Evolutionary conservation across 2,888 invertebrate genomes (phyloP).

Genomic region (Gastracanthus pulcherrimus): DNA sequence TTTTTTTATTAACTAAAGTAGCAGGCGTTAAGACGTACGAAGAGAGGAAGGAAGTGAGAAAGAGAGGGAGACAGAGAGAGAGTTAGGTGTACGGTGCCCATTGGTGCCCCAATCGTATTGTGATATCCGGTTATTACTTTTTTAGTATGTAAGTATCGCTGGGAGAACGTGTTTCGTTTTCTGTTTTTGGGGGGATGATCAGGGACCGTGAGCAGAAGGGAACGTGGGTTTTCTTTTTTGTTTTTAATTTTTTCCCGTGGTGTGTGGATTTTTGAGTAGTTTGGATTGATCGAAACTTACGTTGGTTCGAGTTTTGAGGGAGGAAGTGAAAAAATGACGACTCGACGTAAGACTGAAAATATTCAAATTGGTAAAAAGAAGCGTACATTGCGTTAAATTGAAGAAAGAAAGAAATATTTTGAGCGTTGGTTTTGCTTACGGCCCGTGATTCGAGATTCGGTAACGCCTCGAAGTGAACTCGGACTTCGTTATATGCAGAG

Average conservation of each 20-base stretch:
- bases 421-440: constrained; percentile 37
- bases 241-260: not conserved
- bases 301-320: not conserved
- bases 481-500: constrained; percentile 62
- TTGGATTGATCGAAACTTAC: not conserved
- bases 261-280: not conserved
- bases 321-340: not conserved
- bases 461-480: constrained; percentile 30
- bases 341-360: not conserved
- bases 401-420: constrained; percentile 21
- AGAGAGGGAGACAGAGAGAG: too few species aligned
- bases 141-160: constrained; percentile 47
- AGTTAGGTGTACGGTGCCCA: constrained; percentile 29
- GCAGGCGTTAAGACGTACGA: constrained; percentile 14
- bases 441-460: constrained; percentile 33
- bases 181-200: constrained; percentile 4
- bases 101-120: constrained; percentile 48
- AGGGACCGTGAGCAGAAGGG: constrained; percentile 33
- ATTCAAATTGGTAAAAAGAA: not conserved
- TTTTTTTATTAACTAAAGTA: constrained; percentile 26
- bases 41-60: not conserved
- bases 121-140: constrained; percentile 58
- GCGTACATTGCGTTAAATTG: constrained; percentile 12
- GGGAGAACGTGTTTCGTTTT: not conserved
- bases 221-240: constrained; percentile 18